Percentiles rank a stretch among this genome's conserved stretches.
Evolutionary conservation across 1,140 invertebrate species (phyloP).

Genomic region (Olivierus martensii): DNA sequence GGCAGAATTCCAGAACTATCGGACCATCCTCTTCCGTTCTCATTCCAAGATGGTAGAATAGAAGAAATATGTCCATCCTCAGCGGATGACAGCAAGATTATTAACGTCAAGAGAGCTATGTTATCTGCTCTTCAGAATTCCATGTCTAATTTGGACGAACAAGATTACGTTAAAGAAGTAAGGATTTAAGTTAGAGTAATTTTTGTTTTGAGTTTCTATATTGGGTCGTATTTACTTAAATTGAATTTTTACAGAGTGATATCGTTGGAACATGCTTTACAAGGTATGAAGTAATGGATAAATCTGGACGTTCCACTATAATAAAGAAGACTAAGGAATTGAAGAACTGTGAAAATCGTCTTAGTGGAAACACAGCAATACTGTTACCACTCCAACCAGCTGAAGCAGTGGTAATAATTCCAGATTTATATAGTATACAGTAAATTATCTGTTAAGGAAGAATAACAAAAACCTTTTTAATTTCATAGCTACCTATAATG

Average conservation of each 20-base stretch:
- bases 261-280: conserved; percentile 6
- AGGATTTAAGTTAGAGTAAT: neutral
- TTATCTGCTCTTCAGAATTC: conserved; percentile 77
- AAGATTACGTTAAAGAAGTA: conserved; percentile 52
- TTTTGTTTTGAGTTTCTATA: no score
- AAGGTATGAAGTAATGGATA: neutral
- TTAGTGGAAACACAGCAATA: neutral
- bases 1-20: no score
- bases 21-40: conserved; percentile 37
- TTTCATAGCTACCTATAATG: no score
- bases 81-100: conserved; percentile 44
- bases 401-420: no score
- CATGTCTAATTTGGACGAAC: conserved; percentile 69
- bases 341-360: conserved; percentile 8
- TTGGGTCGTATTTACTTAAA: no score
- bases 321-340: conserved; percentile 4
- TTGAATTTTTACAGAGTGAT: conserved; percentile 2
- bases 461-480: no score
- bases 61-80: conserved; percentile 31
- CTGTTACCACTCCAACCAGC: no score
- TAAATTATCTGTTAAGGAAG: no score
- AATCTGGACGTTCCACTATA: neutral
- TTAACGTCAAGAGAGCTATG: conserved; percentile 77
- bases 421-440: no score
- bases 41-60: conserved; percentile 35